Evolutionary conservation across 2,113 vertebrate species (phyloP).

Genomic region (Callorhinus ursinus): DNA sequence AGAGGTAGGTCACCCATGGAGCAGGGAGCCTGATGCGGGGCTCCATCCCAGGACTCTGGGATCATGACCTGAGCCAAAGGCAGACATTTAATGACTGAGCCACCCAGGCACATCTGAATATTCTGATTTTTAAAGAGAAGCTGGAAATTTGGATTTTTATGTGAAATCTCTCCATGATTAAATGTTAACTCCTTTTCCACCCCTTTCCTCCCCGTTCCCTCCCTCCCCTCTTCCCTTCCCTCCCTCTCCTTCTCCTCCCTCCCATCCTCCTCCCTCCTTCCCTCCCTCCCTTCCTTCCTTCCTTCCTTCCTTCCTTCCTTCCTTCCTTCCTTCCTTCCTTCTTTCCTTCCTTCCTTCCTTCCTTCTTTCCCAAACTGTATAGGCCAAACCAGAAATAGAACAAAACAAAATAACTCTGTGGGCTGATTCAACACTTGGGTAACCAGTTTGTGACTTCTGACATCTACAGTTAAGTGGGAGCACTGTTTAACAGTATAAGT

Average conservation of each 20-base stretch:
- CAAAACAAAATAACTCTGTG: not conserved
- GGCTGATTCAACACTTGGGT: not conserved
- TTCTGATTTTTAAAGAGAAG: not conserved
- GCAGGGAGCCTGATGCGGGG: too few species aligned
- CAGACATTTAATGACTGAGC: not conserved
- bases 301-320: not conserved
- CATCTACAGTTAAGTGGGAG: not conserved
- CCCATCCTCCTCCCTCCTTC: too few species aligned
- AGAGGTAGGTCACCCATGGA: too few species aligned
- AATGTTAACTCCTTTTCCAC: not conserved
- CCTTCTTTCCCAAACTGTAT: not conserved
- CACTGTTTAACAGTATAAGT: not conserved
- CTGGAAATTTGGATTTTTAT: not conserved
- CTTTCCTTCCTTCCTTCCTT: not conserved
- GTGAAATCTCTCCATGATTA: not conserved
- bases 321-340: fast-evolving
- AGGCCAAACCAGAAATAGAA: not conserved
- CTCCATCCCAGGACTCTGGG: too few species aligned
- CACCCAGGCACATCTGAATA: too few species aligned
- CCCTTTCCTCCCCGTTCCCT: not conserved
- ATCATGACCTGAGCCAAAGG: too few species aligned
- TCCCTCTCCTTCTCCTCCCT: too few species aligned
- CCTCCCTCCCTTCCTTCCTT: not conserved
- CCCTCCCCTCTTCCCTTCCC: too few species aligned
- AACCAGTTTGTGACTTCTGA: not conserved